A percentile compares a stretch with the other conserved stretches of the same genome.
Conservation (phyloP, 2,888 invertebrate genomes). For the Tortricodes alternella region DNA sequence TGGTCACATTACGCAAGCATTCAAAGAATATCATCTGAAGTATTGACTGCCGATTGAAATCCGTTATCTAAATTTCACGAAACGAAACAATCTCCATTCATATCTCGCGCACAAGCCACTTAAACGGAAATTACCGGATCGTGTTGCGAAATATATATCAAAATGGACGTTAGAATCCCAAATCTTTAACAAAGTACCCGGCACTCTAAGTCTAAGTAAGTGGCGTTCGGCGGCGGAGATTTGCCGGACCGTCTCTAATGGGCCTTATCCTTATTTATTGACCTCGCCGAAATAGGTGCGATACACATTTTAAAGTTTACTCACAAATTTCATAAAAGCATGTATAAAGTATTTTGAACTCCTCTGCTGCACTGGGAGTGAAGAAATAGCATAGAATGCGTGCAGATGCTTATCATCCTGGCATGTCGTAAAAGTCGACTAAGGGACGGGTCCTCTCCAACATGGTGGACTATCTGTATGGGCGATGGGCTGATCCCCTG, state of each 20-base stretch:
- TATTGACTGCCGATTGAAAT: no score
- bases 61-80: background rate
- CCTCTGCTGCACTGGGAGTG: no score
- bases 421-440: no score
- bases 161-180: constrained; percentile 72
- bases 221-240: constrained; percentile 81
- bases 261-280: constrained; percentile 82
- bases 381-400: no score
- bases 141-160: constrained; percentile 57
- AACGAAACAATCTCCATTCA: background rate
- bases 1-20: no score
- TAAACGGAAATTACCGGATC: constrained; percentile 14
- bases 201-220: constrained; percentile 82
- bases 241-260: constrained; percentile 82
- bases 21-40: no score
- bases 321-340: constrained; percentile 32
- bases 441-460: no score
- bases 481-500: no score
- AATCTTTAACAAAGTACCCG: constrained; percentile 77
- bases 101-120: background rate
- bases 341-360: no score
- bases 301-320: constrained; percentile 64
- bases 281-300: constrained; percentile 60
- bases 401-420: no score
- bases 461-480: no score